Percentiles rank a stretch among this genome's conserved stretches.
Conservation (phyloP, 2,113 vertebrate species). For the Grus americana region DNA sequence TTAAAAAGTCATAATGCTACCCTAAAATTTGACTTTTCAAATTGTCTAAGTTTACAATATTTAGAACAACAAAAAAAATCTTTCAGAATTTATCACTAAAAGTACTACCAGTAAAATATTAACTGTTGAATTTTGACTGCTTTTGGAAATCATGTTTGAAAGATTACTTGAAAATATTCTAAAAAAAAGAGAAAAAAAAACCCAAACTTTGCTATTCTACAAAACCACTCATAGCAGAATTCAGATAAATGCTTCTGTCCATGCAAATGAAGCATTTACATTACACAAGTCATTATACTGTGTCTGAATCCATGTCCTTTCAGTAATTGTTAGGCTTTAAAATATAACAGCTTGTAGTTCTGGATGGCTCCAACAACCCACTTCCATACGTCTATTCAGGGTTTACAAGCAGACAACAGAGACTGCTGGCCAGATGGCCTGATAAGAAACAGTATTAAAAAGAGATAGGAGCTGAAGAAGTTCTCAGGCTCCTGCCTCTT, state of each 20-base stretch:
- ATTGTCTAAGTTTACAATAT: background rate
- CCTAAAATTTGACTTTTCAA: background rate
- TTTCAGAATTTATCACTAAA: background rate
- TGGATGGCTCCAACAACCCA: background rate
- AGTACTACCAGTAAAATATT: background rate
- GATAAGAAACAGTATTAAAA: background rate
- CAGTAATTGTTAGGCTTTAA: background rate
- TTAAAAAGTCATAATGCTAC: background rate
- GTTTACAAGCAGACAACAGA: background rate
- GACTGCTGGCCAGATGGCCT: background rate
- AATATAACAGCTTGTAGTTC: background rate
- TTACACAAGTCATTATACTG: background rate
- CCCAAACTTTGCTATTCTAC: background rate
- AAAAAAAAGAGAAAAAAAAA: background rate
- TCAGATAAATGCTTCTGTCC: background rate
- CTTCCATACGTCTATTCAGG: background rate
- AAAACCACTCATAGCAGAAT: background rate
- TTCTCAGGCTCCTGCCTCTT: background rate
- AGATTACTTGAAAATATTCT: background rate
- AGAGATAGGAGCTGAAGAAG: background rate
- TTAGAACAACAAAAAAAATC: background rate
- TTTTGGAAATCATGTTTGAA: background rate
- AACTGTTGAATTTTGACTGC: background rate
- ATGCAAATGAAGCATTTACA: background rate
- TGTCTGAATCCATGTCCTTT: background rate